Evolutionary conservation across 2,888 invertebrate genomes (phyloP).

Genomic region (Cremastobaeus sp.): DNA sequence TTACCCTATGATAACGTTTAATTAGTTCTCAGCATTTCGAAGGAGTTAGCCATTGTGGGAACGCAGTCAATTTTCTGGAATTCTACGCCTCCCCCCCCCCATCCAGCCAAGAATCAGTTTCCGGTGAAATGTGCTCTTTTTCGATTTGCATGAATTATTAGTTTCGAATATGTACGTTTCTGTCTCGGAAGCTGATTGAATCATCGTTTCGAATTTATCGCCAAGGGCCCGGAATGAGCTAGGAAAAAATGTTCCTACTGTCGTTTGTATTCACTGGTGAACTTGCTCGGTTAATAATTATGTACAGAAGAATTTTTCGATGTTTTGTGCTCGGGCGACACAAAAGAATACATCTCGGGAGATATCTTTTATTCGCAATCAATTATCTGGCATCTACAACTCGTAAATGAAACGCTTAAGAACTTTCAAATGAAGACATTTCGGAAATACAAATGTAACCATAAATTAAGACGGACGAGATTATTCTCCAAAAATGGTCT

Average conservation of each 20-base stretch:
- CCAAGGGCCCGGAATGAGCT: not conserved
- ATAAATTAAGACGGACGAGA: constrained; percentile 39
- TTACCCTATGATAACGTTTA: constrained; percentile 22
- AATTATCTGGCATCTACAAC: constrained; percentile 53
- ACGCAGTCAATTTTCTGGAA: too few relatives aligned
- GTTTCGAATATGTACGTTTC: not conserved
- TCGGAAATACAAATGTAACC: constrained; percentile 44
- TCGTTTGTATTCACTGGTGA: constrained; percentile 15
- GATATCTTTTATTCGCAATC: constrained; percentile 52
- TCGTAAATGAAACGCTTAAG: constrained; percentile 48
- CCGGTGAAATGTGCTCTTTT: constrained; percentile 1
- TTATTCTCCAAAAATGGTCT: constrained; percentile 10
- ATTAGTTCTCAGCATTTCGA: too few relatives aligned
- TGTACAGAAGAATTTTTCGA: constrained; percentile 27
- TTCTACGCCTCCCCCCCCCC: too few relatives aligned
- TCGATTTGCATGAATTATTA: constrained; percentile 23
- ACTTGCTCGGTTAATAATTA: constrained; percentile 23
- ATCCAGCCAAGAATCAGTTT: too few relatives aligned
- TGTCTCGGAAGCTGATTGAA: constrained; percentile 16
- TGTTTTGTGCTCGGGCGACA: constrained; percentile 17
- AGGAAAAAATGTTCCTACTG: not conserved
- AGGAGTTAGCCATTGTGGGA: too few relatives aligned
- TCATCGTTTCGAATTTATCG: constrained; percentile 19
- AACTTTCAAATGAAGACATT: constrained; percentile 45
- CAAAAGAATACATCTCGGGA: constrained; percentile 32